phyloP scores from a whole-genome alignment of 2,797 vertebrate species.

The Myotis daubentonii region DNA sequence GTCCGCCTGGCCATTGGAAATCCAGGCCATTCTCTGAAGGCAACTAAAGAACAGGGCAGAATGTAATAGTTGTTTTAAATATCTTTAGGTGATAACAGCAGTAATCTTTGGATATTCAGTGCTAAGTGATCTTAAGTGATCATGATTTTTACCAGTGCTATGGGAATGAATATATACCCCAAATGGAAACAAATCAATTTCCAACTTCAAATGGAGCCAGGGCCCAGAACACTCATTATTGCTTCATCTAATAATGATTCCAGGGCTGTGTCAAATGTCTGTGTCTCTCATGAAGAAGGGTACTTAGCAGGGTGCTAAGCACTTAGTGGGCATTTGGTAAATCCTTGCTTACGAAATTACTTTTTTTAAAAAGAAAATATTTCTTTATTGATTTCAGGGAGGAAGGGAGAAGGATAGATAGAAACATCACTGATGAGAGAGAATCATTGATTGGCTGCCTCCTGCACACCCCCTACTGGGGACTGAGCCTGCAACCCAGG shows the following conservation, averaged over 20 bases:
- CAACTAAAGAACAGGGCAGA: neutral
- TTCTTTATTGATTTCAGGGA: no score
- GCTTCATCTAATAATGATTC: neutral
- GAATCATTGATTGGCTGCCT: no score
- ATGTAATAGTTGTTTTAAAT: neutral
- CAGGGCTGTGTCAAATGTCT: neutral
- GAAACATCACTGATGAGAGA: no score
- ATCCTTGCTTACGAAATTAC: neutral
- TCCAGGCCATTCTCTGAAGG: neutral
- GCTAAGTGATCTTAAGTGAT: neutral
- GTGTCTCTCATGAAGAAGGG: neutral
- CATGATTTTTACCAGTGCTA: neutral
- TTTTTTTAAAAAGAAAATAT: no score
- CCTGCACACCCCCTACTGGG: no score
- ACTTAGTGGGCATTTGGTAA: neutral
- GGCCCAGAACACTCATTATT: neutral
- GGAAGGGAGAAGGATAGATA: no score
- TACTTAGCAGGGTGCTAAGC: neutral
- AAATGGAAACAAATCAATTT: neutral
- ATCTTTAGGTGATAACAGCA: neutral
- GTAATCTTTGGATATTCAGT: slow-evolving; percentile 8
- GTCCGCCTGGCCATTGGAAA: neutral
- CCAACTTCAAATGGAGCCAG: neutral
- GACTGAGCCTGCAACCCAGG: no score
- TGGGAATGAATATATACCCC: neutral